A percentile compares a stretch with the other conserved stretches of the same genome.
Evolutionary conservation across 2,888 invertebrate species (phyloP).

Genomic region (Flexamia atlantica): DNA sequence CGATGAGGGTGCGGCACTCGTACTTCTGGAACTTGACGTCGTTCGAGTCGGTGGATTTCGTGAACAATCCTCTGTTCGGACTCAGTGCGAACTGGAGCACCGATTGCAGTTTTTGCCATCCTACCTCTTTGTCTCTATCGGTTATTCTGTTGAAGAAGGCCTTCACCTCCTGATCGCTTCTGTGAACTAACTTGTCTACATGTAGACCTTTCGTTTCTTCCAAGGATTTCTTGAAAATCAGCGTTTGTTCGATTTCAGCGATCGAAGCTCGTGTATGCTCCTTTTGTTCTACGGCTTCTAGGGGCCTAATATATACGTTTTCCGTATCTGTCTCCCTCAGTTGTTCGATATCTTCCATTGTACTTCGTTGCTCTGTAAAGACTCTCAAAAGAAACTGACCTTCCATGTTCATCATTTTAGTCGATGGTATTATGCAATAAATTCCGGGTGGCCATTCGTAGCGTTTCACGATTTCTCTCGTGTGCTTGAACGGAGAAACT

Average conservation of each 20-base stretch:
- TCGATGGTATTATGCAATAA: neutral
- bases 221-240: too few relatives aligned
- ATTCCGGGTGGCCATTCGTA: neutral
- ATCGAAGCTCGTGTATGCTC: too few relatives aligned
- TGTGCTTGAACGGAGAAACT: neutral
- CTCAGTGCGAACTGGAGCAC: neutral
- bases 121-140: neutral
- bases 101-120: neutral
- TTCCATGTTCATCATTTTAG: neutral
- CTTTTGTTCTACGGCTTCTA: too few relatives aligned
- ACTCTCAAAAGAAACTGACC: slow-evolving; percentile 7
- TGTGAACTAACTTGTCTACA: neutral
- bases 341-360: neutral
- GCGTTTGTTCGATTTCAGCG: too few relatives aligned
- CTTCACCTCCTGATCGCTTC: neutral
- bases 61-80: neutral
- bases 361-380: neutral
- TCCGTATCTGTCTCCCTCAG: too few relatives aligned
- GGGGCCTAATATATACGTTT: too few relatives aligned
- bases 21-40: neutral
- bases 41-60: neutral
- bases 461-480: neutral
- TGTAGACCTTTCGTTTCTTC: too few relatives aligned
- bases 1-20: neutral
- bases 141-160: neutral